phyloP scores from a whole-genome alignment of 2,113 vertebrate genomes.

The Periophthalmodon schlosseri region DNA sequence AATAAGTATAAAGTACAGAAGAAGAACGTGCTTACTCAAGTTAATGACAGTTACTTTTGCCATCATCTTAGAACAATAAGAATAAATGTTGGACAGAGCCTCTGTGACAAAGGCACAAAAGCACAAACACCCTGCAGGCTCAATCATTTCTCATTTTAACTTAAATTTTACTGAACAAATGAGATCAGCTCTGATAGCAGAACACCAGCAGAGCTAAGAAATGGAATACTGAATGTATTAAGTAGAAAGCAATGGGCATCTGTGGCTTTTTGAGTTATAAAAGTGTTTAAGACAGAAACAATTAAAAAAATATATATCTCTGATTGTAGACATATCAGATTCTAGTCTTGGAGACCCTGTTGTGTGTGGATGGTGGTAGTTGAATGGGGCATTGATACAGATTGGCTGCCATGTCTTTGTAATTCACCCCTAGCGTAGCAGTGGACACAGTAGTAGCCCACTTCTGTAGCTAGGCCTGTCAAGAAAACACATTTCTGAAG shows the following conservation, averaged over 20 bases:
- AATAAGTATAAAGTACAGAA: too few relatives aligned
- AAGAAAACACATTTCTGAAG: too few relatives aligned
- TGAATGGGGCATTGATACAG: neutral
- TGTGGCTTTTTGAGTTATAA: neutral
- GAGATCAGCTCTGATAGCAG: slow-evolving; percentile 28
- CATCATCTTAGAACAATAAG: slow-evolving; percentile 24
- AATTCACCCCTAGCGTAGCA: neutral
- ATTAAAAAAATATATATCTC: neutral
- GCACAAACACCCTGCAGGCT: slow-evolving; percentile 41
- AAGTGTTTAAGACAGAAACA: neutral
- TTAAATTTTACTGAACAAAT: slow-evolving; percentile 58
- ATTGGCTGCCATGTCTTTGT: neutral
- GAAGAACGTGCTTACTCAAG: too few relatives aligned
- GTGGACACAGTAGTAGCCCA: neutral
- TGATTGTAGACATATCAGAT: too few relatives aligned
- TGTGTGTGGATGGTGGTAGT: neutral
- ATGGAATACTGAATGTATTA: slow-evolving; percentile 20
- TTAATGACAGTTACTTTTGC: slow-evolving; percentile 13
- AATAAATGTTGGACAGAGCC: slow-evolving; percentile 22
- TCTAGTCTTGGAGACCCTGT: neutral
- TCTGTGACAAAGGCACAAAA: slow-evolving; percentile 26
- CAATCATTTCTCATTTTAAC: slow-evolving; percentile 65
- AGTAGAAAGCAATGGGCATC: slow-evolving; percentile 13
- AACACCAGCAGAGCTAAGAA: slow-evolving; percentile 8
- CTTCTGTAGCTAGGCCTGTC: too few relatives aligned